Percentiles rank a stretch among this genome's conserved stretches.
Evolutionary conservation across 2,888 invertebrate species (phyloP).

Genomic region (Drosophila cognata): DNA sequence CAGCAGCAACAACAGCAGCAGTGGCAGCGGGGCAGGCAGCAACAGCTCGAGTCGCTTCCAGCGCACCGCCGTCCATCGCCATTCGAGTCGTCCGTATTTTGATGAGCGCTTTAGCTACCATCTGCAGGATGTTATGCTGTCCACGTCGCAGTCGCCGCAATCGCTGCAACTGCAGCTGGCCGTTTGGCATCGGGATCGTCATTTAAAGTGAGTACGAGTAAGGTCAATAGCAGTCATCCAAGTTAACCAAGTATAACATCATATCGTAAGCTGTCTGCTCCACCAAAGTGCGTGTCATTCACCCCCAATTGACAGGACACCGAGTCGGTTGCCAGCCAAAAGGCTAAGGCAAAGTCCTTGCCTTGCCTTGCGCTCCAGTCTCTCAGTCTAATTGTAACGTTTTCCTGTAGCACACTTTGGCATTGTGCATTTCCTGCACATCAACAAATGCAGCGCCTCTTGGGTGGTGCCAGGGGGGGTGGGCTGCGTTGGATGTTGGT

Average conservation of each 20-base stretch:
- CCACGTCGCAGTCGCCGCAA: background rate
- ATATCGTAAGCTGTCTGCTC: constrained; percentile 21
- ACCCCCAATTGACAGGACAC: constrained; percentile 51
- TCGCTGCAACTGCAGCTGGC: constrained; percentile 88
- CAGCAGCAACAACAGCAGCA: background rate
- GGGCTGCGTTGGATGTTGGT: background rate
- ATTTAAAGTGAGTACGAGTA: constrained; percentile 90
- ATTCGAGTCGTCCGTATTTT: constrained; percentile 91
- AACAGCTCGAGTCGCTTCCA: constrained; percentile 86
- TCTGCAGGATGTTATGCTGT: constrained; percentile 32
- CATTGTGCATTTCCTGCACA: constrained; percentile 73
- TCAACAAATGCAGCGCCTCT: constrained; percentile 60
- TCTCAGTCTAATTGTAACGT: constrained; percentile 71
- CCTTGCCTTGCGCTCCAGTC: background rate
- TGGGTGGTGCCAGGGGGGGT: background rate
- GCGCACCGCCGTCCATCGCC: constrained; percentile 92
- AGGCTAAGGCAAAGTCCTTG: constrained; percentile 40
- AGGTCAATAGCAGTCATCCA: constrained; percentile 68
- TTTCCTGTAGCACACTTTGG: constrained; percentile 70
- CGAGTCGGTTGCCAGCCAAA: constrained; percentile 24
- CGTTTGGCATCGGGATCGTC: constrained; percentile 94
- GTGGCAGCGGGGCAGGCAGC: constrained; percentile 3
- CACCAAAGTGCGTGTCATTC: constrained; percentile 58
- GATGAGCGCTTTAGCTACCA: constrained; percentile 91
- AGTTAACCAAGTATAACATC: constrained; percentile 8